Percentiles rank a stretch among this genome's conserved stretches.
These are phyloP conservation scores for Spodoptera exigua DNA, from an alignment of 2,888 invertebrate species.

Conservation along the genomic window DNA sequence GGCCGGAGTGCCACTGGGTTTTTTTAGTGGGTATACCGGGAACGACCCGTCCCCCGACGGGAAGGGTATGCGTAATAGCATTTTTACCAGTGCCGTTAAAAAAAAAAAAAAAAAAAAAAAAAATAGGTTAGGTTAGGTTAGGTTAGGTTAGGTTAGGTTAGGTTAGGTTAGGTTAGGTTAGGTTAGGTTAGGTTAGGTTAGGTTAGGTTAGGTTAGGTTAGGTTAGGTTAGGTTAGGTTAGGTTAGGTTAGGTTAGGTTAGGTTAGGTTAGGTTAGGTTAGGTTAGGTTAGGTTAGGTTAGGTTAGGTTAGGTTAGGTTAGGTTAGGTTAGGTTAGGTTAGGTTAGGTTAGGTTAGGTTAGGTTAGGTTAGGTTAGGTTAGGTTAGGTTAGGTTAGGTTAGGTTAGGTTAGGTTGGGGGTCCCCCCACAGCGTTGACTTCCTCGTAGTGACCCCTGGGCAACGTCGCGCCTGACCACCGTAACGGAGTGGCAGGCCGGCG, in stretches of 20 bases:
- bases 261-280: slow-evolving; percentile 45
- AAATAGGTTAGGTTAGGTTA: slow-evolving; percentile 52
- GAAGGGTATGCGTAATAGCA: too few species aligned
- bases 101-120: too few species aligned
- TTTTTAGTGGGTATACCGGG: too few species aligned
- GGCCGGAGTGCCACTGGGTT: too few species aligned
- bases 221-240: slow-evolving; percentile 45
- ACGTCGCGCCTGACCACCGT: too few species aligned
- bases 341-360: slow-evolving; percentile 5
- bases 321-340: slow-evolving; percentile 4
- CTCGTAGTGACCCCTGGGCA: too few species aligned
- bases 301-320: slow-evolving; percentile 50
- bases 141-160: slow-evolving; percentile 49
- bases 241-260: slow-evolving; percentile 43
- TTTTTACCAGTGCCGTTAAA: too few species aligned
- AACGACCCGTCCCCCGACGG: too few species aligned
- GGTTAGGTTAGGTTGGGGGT: slow-evolving; percentile 40
- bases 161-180: slow-evolving; percentile 50
- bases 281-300: slow-evolving; percentile 49
- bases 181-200: slow-evolving; percentile 47
- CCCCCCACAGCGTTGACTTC: too few species aligned
- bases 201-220: slow-evolving; percentile 46
- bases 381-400: slow-evolving; percentile 6
- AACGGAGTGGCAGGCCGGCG: too few species aligned
- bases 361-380: not conserved